A percentile compares a stretch with the other conserved stretches of the same genome.
These are phyloP conservation scores for Hofmannophila pseudospretella DNA, from an alignment of 2,888 invertebrate species.

Conservation along the genomic window DNA sequence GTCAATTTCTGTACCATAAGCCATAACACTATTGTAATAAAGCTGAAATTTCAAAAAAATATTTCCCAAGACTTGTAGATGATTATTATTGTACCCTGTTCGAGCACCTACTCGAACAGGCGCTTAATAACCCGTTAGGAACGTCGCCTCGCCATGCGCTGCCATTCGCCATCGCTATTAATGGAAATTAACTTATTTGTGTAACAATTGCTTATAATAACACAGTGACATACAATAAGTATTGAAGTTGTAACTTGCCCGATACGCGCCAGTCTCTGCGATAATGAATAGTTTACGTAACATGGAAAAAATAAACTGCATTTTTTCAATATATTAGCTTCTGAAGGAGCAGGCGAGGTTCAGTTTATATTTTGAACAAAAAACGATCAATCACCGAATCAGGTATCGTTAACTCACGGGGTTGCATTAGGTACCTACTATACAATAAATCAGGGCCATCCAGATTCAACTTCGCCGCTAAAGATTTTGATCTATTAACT, in stretches of 20 bases:
- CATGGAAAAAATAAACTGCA: neutral
- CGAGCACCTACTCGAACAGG: conserved; percentile 6
- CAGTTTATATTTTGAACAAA: conserved; percentile 51
- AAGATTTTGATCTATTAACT: conserved; percentile 74
- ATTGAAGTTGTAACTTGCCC: conserved; percentile 5
- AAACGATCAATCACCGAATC: conserved; percentile 70
- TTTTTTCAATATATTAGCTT: conserved; percentile 8
- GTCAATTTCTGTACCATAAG: too few species aligned
- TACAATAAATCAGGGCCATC: conserved; percentile 61
- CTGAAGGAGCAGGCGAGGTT: conserved; percentile 41
- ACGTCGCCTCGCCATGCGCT: conserved; percentile 3
- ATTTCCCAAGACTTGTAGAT: too few species aligned
- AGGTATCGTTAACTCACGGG: conserved; percentile 64
- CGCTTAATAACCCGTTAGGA: conserved; percentile 11
- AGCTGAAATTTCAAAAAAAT: conserved; percentile 5
- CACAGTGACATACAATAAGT: conserved; percentile 6
- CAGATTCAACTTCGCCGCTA: conserved; percentile 51
- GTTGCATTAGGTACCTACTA: conserved; percentile 66
- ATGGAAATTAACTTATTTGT: conserved; percentile 11
- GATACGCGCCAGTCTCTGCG: conserved; percentile 5
- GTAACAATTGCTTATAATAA: conserved; percentile 13
- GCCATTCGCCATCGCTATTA: conserved; percentile 5
- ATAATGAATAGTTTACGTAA: conserved; percentile 4
- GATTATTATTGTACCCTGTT: too few species aligned
- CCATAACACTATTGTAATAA: too few species aligned